Conservation (phyloP, 2,888 invertebrate species). For the Aricia artaxerxes region DNA sequence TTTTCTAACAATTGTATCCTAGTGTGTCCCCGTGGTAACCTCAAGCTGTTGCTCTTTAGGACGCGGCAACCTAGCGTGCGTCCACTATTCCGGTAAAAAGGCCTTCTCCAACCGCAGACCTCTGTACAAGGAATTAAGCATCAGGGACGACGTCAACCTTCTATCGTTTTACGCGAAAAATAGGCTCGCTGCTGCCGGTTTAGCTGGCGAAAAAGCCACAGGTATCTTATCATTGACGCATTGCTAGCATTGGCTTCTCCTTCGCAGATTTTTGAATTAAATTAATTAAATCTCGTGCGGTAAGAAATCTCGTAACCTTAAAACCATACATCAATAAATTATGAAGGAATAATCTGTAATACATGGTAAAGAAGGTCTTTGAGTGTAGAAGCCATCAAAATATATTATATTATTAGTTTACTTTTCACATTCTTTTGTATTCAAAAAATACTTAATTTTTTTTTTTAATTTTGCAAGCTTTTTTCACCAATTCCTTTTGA, state of each 20-base stretch:
- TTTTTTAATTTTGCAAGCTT: neutral
- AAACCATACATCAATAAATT: neutral
- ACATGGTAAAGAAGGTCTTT: neutral
- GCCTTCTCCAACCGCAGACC: constrained; percentile 88
- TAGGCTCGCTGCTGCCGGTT: constrained; percentile 83
- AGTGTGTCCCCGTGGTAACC: constrained; percentile 69
- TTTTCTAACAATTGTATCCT: constrained; percentile 59
- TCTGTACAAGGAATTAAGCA: constrained; percentile 86
- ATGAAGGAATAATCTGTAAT: neutral
- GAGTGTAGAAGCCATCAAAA: neutral
- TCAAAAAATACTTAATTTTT: neutral
- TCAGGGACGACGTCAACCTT: constrained; percentile 91
- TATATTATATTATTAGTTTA: neutral
- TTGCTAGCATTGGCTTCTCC: constrained; percentile 69
- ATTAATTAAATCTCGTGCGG: constrained; percentile 51
- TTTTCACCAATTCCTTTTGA: neutral
- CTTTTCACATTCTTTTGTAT: neutral
- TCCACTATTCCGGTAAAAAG: constrained; percentile 91
- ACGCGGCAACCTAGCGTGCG: constrained; percentile 90
- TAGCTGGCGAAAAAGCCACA: constrained; percentile 75
- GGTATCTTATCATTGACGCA: constrained; percentile 66
- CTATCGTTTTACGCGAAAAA: constrained; percentile 93
- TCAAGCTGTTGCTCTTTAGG: constrained; percentile 81
- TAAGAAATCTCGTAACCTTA: constrained; percentile 45
- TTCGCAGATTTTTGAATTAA: constrained; percentile 68